Base-by-base conservation (phyloP, 2,113 vertebrate species). In the Pollimyrus isidori region DNA sequence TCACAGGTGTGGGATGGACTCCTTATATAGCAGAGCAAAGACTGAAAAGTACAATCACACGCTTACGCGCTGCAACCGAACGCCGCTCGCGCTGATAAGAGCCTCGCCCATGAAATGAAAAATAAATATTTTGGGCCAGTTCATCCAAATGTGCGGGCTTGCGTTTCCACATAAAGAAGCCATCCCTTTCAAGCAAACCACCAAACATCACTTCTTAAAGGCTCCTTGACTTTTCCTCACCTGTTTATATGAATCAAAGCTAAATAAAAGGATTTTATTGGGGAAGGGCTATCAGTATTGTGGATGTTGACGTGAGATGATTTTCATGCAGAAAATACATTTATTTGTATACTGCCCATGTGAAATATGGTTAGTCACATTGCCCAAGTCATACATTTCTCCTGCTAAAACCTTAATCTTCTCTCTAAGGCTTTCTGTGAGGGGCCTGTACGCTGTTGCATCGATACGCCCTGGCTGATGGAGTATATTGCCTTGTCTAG, bases 401-500 rank as follows among this genome's bases (percentile, higher is more conserved):
- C 58, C 58, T 65, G 23, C 58, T 48, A 30, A 26, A n/a, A 58
- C 23, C 45, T 80, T 9, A 7, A 1, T 10, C 45, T 26, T 9
- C 23, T 86, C 84, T 52, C 84, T 10, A 15, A 11, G 46, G 46
- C 21, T 5, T 11, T 50, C 10, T 46, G 42, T n/a, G 49, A 49
- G 23, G 49, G 1, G 7, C 7, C 58, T 3, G n/a, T 9, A 65
- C 23, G 0, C 58, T 11, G 3, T 13, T 35, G 10, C 49, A 30
- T 10, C 62, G n/a, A 84, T 65, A 80, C 46, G 86, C 10, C 85
- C 10, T 5, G n/a, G 87, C 90, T 53, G 53, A 26, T 52, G 46
- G 80, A 42, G 65, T 56, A 76, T 89, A 49, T 73, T 87, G 88
- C 87, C 87, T 90, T 80, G 90, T 92, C 90, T 91, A 91, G 89